A percentile compares a stretch with the other conserved stretches of the same genome.
Conservation (phyloP, 2,888 invertebrate genomes). For the Rhopalosiphum nymphaeae region DNA sequence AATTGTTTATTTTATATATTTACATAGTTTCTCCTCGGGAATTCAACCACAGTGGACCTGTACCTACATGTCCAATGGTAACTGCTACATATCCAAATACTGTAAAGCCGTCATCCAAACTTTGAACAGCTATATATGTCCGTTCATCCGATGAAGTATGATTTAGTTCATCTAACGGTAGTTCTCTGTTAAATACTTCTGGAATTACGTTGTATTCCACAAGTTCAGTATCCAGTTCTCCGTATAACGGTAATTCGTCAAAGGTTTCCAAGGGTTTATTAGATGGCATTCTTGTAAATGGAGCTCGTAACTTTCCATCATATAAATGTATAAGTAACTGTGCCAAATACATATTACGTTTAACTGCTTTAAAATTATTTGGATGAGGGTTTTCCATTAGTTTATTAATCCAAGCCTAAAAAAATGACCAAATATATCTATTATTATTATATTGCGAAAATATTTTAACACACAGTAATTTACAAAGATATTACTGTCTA, state of each 20-base stretch:
- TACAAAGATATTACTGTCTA: not conserved
- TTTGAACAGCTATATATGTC: constrained; percentile 26
- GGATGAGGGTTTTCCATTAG: constrained; percentile 5
- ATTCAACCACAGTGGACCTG: constrained; percentile 35
- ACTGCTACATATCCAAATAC: constrained; percentile 44
- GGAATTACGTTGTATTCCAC: not conserved
- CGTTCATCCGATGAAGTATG: constrained; percentile 13
- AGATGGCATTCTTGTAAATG: constrained; percentile 16
- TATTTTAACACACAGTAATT: not conserved
- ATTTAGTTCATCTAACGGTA: constrained; percentile 21
- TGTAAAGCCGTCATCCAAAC: not conserved
- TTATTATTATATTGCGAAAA: not conserved
- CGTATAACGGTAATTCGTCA: not conserved
- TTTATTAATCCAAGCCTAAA: constrained; percentile 44
- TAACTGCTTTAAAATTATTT: not conserved
- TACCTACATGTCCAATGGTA: constrained; percentile 10
- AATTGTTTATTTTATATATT: not conserved
- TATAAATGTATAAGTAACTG: constrained; percentile 13
- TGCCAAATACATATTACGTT: constrained; percentile 45
- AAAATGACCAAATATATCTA: not conserved
- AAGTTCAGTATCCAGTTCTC: not conserved
- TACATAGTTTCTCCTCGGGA: constrained; percentile 33
- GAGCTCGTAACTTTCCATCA: constrained; percentile 16
- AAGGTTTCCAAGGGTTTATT: not conserved
- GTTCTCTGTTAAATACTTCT: not conserved